Conservation (phyloP, 2,113 vertebrate species). For the Cathartes aura region DNA sequence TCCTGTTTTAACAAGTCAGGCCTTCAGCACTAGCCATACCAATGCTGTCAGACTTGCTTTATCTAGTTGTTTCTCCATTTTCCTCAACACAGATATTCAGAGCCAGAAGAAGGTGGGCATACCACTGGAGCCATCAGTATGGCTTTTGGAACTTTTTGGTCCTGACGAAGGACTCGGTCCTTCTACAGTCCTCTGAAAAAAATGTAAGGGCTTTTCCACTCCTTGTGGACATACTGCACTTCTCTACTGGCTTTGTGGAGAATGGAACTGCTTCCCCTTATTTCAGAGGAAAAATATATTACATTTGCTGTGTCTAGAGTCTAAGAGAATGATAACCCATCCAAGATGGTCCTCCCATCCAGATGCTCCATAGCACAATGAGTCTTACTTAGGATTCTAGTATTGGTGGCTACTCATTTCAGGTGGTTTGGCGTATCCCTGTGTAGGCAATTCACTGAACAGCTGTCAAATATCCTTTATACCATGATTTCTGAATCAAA, state of each 20-base stretch:
- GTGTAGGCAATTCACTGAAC: not conserved
- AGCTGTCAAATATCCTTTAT: not conserved
- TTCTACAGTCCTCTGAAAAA: not conserved
- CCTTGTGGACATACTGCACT: not conserved
- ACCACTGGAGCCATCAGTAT: not conserved
- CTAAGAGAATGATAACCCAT: not conserved
- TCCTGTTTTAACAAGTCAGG: not conserved
- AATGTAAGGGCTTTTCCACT: not conserved
- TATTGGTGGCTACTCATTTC: not conserved
- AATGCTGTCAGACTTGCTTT: not conserved
- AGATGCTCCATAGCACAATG: rapidly evolving
- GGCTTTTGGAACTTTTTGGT: not conserved
- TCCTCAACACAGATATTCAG: not conserved
- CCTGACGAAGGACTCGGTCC: not conserved
- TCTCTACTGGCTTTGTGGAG: not conserved
- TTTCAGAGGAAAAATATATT: not conserved
- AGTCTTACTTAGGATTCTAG: not conserved
- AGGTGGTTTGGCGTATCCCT: not conserved
- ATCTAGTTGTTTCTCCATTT: not conserved
- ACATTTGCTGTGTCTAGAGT: not conserved
- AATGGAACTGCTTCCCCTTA: not conserved
- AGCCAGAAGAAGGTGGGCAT: not conserved
- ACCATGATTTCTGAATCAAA: not conserved
- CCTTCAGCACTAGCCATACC: not conserved
- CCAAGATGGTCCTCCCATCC: not conserved